A percentile compares a stretch with the other conserved stretches of the same genome.
phyloP scores from a whole-genome alignment of 2,888 invertebrate genomes.

The Tetheella fluctuosa region DNA sequence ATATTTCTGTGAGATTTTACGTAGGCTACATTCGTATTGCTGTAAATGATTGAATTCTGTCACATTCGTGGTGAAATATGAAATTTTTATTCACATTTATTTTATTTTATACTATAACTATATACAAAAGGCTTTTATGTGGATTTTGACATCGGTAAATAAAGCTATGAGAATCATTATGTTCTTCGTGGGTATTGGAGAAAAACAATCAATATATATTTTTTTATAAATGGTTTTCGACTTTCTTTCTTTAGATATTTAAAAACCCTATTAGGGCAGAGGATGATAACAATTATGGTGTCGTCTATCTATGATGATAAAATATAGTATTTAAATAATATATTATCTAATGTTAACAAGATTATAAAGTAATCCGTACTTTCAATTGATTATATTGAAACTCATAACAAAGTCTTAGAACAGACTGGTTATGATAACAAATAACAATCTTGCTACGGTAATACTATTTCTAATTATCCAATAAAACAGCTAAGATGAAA shows the following conservation, averaged over 20 bases:
- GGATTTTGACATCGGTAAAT: too few species aligned
- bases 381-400: neutral
- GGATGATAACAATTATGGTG: too few species aligned
- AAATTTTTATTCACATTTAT: neutral
- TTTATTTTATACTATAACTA: neutral
- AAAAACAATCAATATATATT: too few species aligned
- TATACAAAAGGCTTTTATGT: neutral
- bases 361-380: too few species aligned
- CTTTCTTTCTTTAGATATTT: too few species aligned
- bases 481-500: neutral
- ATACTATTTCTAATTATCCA: slow-evolving; percentile 9
- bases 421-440: slow-evolving; percentile 9
- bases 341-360: too few species aligned
- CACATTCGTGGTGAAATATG: neutral
- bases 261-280: too few species aligned
- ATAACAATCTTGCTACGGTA: slow-evolving; percentile 12
- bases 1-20: slow-evolving; percentile 7
- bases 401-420: neutral
- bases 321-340: too few species aligned
- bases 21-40: neutral
- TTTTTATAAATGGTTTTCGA: too few species aligned
- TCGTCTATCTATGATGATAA: too few species aligned
- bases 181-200: too few species aligned
- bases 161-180: too few species aligned
- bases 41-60: neutral